Evolutionary conservation across 2,888 invertebrate genomes (phyloP).

Genomic region (Aethes cnicana): DNA sequence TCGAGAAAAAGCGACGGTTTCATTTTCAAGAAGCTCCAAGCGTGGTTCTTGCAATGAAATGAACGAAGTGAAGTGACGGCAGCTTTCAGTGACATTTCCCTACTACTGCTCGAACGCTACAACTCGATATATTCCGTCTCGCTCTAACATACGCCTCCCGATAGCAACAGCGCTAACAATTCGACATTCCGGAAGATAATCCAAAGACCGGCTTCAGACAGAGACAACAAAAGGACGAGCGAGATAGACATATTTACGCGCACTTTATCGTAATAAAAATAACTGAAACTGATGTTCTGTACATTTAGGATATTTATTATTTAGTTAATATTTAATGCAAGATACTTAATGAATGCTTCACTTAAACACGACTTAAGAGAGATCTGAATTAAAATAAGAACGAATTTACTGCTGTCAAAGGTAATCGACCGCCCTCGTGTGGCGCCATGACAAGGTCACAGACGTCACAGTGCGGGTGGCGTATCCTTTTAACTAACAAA

Average conservation of each 20-base stretch:
- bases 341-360: too few relatives aligned
- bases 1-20: not conserved
- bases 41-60: constrained; percentile 9
- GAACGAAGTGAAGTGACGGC: not conserved
- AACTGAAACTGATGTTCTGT: too few relatives aligned
- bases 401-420: not conserved
- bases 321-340: too few relatives aligned
- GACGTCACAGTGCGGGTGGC: constrained; percentile 16
- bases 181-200: constrained; percentile 2
- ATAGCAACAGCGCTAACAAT: constrained; percentile 11
- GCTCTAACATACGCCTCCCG: constrained; percentile 1
- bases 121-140: not conserved
- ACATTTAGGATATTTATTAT: too few relatives aligned
- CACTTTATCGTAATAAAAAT: constrained; percentile 13
- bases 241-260: constrained; percentile 17
- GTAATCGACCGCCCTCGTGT: constrained; percentile 15
- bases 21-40: constrained; percentile 4
- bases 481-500: constrained; percentile 9
- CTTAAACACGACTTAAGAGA: too few relatives aligned
- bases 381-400: too few relatives aligned
- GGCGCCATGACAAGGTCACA: constrained; percentile 5
- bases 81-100: constrained; percentile 1
- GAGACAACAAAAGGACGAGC: not conserved
- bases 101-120: not conserved
- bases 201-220: constrained; percentile 6